A percentile compares a stretch with the other conserved stretches of the same genome.
Evolutionary conservation across 2,113 vertebrate genomes (phyloP).

Genomic region (Phyllostomus hastatus): DNA sequence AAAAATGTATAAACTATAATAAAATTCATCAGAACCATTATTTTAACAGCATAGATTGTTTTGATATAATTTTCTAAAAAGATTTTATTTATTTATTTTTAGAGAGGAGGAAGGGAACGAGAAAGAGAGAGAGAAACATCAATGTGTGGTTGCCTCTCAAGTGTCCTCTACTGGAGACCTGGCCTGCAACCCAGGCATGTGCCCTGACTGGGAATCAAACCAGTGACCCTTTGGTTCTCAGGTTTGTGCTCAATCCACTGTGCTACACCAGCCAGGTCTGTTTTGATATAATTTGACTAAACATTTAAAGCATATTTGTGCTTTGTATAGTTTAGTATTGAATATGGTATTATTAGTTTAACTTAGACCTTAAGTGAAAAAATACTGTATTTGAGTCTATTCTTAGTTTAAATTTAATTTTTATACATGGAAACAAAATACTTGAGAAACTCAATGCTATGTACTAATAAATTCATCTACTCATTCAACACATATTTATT

Average conservation of each 20-base stretch:
- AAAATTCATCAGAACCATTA: not conserved
- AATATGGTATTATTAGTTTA: not conserved
- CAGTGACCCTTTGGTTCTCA: too few species aligned
- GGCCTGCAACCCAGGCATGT: too few species aligned
- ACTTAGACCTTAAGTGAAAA: not conserved
- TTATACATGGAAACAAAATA: slow-evolving; percentile 30
- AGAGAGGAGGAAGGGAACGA: too few species aligned
- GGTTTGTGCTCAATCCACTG: too few species aligned
- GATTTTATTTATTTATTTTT: too few species aligned
- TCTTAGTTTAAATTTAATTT: not conserved
- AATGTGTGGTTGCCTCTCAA: too few species aligned
- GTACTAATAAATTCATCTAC: not conserved
- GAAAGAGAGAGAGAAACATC: too few species aligned
- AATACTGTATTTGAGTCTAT: not conserved
- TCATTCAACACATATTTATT: not conserved
- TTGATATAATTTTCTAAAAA: not conserved
- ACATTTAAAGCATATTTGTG: not conserved
- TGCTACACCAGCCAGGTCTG: too few species aligned
- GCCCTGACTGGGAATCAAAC: too few species aligned
- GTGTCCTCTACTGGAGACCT: too few species aligned
- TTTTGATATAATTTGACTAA: not conserved
- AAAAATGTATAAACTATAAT: slow-evolving; percentile 6
- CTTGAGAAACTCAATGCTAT: not conserved
- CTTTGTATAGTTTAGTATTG: not conserved
- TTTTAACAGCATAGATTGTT: not conserved